A percentile compares a stretch with the other conserved stretches of the same genome.
phyloP scores from a whole-genome alignment of 1,140 invertebrate genomes.

The Caligus rogercresseyi region DNA sequence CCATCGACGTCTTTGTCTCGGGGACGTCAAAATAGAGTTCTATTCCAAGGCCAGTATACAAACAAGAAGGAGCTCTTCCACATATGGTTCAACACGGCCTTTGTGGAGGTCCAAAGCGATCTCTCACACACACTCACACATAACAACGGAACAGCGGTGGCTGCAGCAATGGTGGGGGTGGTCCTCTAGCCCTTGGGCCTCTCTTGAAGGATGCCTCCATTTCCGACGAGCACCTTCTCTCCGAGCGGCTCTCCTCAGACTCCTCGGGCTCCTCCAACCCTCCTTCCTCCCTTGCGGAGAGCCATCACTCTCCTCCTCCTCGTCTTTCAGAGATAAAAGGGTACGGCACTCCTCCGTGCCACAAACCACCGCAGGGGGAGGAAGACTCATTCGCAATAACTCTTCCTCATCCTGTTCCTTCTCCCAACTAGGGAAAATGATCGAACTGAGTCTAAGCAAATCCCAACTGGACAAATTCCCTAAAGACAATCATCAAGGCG shows the following conservation, averaged over 20 bases:
- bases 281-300: neutral
- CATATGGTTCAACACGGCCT: constrained; percentile 13
- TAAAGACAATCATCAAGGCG: neutral
- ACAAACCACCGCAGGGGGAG: neutral
- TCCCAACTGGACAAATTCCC: neutral
- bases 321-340: constrained; percentile 14
- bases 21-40: constrained; percentile 11
- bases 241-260: neutral
- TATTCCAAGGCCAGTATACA: neutral
- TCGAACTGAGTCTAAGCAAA: neutral
- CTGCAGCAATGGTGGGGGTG: neutral
- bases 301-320: neutral
- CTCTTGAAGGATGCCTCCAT: neutral
- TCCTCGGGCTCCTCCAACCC: no score
- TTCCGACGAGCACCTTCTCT: constrained; percentile 9
- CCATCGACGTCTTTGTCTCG: neutral
- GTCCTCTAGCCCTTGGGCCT: neutral
- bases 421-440: no score
- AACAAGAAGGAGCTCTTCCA: constrained; percentile 8
- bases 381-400: no score
- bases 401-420: no score
- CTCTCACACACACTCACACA: neutral
- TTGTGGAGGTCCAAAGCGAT: neutral
- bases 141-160: neutral
- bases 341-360: constrained; percentile 11